phyloP scores from a whole-genome alignment of 2,888 invertebrate species.

The Pseudococcus longispinus region DNA sequence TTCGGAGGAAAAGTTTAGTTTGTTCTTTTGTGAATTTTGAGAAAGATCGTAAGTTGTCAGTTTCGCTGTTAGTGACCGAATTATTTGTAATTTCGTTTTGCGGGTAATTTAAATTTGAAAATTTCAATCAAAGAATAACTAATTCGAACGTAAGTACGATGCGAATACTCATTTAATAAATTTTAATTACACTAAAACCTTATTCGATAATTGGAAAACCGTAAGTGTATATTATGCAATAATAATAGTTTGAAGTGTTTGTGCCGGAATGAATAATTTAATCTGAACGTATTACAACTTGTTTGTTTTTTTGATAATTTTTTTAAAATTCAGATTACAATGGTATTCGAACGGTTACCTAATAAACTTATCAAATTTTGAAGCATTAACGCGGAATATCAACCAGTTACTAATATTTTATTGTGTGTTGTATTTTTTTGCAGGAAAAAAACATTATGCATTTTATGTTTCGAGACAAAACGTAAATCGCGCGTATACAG shows the following conservation, averaged over 20 bases:
- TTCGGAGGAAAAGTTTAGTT: constrained; percentile 18
- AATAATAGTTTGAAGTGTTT: constrained; percentile 42
- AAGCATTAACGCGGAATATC: background rate
- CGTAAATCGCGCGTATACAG: constrained; percentile 34
- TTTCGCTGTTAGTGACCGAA: constrained; percentile 50
- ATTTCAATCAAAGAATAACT: constrained; percentile 23
- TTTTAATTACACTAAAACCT: background rate
- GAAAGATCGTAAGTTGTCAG: constrained; percentile 34
- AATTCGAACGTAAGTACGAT: constrained; percentile 6
- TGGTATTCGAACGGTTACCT: background rate
- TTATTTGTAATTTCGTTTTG: constrained; percentile 47
- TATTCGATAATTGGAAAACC: background rate
- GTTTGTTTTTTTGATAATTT: constrained; percentile 18
- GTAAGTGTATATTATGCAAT: constrained; percentile 46
- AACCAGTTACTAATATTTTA: constrained; percentile 12
- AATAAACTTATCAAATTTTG: background rate
- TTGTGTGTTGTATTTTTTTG: background rate
- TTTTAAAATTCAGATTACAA: background rate
- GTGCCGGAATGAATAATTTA: constrained; percentile 47
- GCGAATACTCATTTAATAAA: background rate
- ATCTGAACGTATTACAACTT: constrained; percentile 39
- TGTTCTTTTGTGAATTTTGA: constrained; percentile 43
- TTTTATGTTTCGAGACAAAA: constrained; percentile 55
- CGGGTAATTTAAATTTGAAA: constrained; percentile 37
- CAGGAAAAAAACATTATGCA: constrained; percentile 52